A percentile compares a stretch with the other conserved stretches of the same genome.
phyloP scores from a whole-genome alignment of 2,797 vertebrate species.

The Sarcoramphus papa region DNA sequence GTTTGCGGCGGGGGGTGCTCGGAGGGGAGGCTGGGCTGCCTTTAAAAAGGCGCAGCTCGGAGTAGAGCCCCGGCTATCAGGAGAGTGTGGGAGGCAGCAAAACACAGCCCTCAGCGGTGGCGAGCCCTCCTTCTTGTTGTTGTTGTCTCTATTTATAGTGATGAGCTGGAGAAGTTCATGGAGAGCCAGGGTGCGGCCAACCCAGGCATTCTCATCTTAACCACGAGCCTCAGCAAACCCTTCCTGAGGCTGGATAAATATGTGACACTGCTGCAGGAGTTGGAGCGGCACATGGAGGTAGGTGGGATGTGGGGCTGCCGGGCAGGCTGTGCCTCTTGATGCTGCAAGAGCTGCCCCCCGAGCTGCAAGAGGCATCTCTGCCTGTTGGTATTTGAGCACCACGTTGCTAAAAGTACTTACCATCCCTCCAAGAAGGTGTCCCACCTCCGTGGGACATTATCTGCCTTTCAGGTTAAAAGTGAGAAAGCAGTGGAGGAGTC shows the following conservation, averaged over 20 bases:
- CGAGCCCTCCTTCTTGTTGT: not conserved
- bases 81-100: not conserved
- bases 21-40: not conserved
- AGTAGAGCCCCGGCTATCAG: not conserved
- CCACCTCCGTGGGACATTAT: accelerated
- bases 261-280: slow-evolving; percentile 90
- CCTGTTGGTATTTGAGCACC: not conserved
- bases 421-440: not conserved
- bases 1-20: not conserved
- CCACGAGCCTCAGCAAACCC: slow-evolving; percentile 95
- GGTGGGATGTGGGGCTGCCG: not conserved
- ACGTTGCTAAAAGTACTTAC: not conserved
- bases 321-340: not conserved
- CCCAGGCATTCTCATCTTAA: slow-evolving; percentile 90
- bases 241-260: slow-evolving; percentile 98
- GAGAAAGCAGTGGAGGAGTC: not conserved
- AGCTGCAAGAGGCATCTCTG: not conserved
- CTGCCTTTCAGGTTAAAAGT: not conserved
- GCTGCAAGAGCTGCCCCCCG: not conserved
- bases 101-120: not conserved
- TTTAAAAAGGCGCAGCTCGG: not conserved
- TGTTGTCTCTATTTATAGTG: slow-evolving; percentile 75
- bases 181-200: slow-evolving; percentile 89
- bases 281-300: slow-evolving; percentile 97
- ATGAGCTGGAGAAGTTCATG: slow-evolving; percentile 95